These are phyloP conservation scores for Andinoacara biseriatus DNA, from an alignment of 2,113 vertebrate genomes.

Conservation along the genomic window DNA sequence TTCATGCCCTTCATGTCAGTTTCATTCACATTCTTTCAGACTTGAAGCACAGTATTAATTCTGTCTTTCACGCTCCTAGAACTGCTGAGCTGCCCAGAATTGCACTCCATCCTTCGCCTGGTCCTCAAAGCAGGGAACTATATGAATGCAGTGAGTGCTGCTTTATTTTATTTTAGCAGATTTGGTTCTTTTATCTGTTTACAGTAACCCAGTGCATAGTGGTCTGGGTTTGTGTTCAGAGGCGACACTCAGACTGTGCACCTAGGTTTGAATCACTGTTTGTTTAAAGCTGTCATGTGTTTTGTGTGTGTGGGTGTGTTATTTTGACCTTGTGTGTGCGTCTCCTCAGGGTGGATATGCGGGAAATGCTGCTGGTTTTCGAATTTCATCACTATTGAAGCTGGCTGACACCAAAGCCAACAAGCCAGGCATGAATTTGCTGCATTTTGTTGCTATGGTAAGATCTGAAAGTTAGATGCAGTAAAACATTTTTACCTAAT, in stretches of 20 bases:
- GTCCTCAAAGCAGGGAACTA: constrained; percentile 87
- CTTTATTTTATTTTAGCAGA: constrained; percentile 29
- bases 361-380: constrained; percentile 85
- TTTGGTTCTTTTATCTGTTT: constrained; percentile 27
- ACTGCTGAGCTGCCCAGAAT: constrained; percentile 83
- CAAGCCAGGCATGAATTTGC: constrained; percentile 86
- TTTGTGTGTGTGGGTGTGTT: constrained; percentile 5
- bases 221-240: constrained; percentile 38
- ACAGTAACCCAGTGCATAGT: not conserved
- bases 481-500: not conserved
- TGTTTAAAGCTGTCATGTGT: constrained; percentile 53
- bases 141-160: constrained; percentile 84
- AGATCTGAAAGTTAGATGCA: constrained; percentile 33
- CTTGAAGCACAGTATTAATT: constrained; percentile 13
- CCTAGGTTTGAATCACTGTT: constrained; percentile 57
- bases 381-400: constrained; percentile 84
- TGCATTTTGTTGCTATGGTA: constrained; percentile 90
- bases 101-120: constrained; percentile 84
- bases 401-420: constrained; percentile 87
- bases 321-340: constrained; percentile 50
- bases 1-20: constrained; percentile 6
- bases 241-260: constrained; percentile 34
- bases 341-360: constrained; percentile 83
- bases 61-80: constrained; percentile 68
- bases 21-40: constrained; percentile 17